phyloP scores from a whole-genome alignment of 2,113 vertebrate genomes.

The Cottus gobio region DNA sequence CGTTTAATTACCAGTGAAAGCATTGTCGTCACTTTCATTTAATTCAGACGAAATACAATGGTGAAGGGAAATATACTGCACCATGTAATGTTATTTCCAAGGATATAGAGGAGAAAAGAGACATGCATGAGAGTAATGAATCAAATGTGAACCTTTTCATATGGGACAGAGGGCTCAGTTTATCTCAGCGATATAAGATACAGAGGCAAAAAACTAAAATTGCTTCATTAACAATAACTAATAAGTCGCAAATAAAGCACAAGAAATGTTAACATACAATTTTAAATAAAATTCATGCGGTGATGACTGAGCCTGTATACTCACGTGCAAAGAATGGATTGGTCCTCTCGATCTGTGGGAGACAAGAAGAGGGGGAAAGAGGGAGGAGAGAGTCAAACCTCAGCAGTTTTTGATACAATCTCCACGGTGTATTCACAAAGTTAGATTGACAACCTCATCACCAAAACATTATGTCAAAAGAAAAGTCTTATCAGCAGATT shows the following conservation, averaged over 20 bases:
- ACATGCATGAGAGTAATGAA: neutral
- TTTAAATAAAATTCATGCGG: neutral
- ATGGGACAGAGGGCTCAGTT: neutral
- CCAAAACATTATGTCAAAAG: neutral
- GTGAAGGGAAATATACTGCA: constrained; percentile 9
- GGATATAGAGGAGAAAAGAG: neutral
- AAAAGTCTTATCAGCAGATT: constrained; percentile 16
- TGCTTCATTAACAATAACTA: neutral
- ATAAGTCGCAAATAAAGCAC: neutral
- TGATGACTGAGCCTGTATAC: constrained; percentile 65
- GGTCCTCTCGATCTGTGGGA: constrained; percentile 96
- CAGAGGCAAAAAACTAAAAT: neutral
- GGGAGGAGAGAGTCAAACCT: neutral
- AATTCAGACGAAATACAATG: constrained; percentile 11
- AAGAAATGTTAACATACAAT: neutral
- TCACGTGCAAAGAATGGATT: constrained; percentile 99
- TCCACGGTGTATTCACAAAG: constrained; percentile 4
- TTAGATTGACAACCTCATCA: constrained; percentile 26
- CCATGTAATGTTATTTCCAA: constrained; percentile 3
- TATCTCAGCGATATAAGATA: neutral
- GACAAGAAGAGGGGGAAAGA: constrained; percentile 40
- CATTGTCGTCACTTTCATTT: constrained; percentile 7
- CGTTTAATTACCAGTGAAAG: constrained; percentile 11
- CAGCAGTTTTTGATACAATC: constrained; percentile 23
- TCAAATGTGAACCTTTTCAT: constrained; percentile 1